Evolutionary conservation across 1,140 invertebrate genomes (phyloP), one percentile per base, ranked within the genome.

Genomic region (Wiebesia pumilae): DNA sequence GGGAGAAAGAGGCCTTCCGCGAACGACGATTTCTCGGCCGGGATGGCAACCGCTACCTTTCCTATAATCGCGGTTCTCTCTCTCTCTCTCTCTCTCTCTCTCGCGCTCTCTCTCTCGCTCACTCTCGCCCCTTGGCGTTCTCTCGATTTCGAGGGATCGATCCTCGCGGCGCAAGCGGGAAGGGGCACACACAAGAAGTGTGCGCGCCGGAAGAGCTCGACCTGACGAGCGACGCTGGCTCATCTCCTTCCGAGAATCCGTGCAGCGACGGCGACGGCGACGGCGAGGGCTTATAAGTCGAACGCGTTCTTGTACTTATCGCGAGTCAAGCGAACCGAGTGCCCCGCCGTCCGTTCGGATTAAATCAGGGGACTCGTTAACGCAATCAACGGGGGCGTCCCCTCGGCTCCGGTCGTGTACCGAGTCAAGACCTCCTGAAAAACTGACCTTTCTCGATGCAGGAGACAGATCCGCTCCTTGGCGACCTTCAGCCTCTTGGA

Each of bases 401-500:
- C n/a, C 62, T 10, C 38, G 73, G 54, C 21, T 6, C 9, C 40
- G 51, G 51, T 1, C 51, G 51, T 16, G 51, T 16, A 16, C 43
- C 2, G 9, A 14, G 1, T 19, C 51, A 16, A 54, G 9, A 16
- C 51, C 51, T 16, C 51, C 51, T 16, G 51, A 16, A 9, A 2
- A 6, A 95, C 95, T 95, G 94, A 98, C 98, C 97, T 98, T 94
- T 99, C 97, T 89, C 97, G 96, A 94, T 98, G 97, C 84, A 99
- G 95, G 90, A 99, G 95, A 93, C 97, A 97, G 93, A 98, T 98
- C 91, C 97, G 96, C 94, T 98, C 97, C 94, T 98, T 98, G 88
- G 97, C 96, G 91, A 98, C 97, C 95, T 97, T 98, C 86, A 98
- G 95, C 92, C 96, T 96, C 94, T 98, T 98, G n/a, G 97, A 97